Conservation (phyloP, 2,113 vertebrate genomes). For the Abramis brama region DNA sequence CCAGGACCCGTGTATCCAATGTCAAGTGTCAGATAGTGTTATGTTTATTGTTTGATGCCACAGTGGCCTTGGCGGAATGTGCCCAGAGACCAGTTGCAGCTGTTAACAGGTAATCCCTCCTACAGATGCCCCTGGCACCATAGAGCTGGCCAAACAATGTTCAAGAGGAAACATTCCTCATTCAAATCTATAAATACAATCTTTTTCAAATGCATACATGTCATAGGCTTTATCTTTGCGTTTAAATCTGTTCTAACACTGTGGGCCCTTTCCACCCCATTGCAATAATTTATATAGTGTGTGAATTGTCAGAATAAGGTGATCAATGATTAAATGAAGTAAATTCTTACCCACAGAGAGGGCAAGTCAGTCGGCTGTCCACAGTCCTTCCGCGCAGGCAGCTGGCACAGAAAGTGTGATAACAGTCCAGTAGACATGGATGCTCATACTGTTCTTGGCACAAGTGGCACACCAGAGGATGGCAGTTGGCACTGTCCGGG, state of each 20-base stretch:
- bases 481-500: slow-evolving; percentile 77
- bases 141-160: neutral
- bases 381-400: slow-evolving; percentile 79
- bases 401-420: slow-evolving; percentile 84
- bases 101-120: slow-evolving; percentile 53
- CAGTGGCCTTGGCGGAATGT: slow-evolving; percentile 44
- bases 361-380: slow-evolving; percentile 78
- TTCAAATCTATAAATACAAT: slow-evolving; percentile 36
- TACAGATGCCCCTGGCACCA: slow-evolving; percentile 8
- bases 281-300: neutral
- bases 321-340: neutral
- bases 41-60: slow-evolving; percentile 42
- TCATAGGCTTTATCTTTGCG: neutral
- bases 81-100: slow-evolving; percentile 56
- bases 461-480: slow-evolving; percentile 83
- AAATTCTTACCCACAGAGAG: slow-evolving; percentile 80
- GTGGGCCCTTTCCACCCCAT: no score
- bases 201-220: slow-evolving; percentile 24
- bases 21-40: slow-evolving; percentile 31
- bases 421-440: slow-evolving; percentile 86
- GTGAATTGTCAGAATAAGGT: neutral
- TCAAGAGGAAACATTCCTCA: no score
- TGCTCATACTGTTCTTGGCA: slow-evolving; percentile 83
- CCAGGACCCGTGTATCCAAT: slow-evolving; percentile 32
- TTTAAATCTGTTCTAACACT: neutral